Evolutionary conservation across 2,113 vertebrate species (phyloP).

Genomic region (Diadophis punctatus): DNA sequence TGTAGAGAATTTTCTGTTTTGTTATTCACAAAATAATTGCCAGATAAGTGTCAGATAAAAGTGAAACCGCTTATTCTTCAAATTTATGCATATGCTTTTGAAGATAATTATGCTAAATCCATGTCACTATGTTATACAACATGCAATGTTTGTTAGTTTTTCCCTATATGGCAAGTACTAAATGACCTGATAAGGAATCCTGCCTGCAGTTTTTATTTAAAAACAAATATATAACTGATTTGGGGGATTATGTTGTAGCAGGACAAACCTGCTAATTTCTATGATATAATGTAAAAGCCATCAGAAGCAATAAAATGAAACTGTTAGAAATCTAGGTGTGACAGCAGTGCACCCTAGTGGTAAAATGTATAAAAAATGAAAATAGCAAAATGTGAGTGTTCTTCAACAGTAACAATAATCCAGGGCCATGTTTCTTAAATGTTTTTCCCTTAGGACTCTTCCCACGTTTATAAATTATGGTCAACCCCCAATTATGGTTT

Average conservation of each 20-base stretch:
- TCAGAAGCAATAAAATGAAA: rapidly evolving
- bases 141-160: background rate
- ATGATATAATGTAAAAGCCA: background rate
- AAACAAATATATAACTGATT: background rate
- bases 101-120: background rate
- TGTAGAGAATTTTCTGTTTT: background rate
- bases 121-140: background rate
- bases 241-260: background rate
- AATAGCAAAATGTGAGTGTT: background rate
- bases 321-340: background rate
- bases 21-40: background rate
- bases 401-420: background rate
- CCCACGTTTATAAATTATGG: background rate
- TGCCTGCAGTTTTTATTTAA: background rate
- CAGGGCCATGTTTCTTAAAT: background rate
- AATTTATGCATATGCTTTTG: background rate
- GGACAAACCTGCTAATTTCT: background rate
- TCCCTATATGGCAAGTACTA: background rate
- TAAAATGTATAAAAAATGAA: background rate
- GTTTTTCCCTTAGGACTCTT: background rate
- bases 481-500: background rate
- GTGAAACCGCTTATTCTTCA: background rate
- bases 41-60: background rate
- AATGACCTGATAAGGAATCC: background rate
- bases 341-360: constrained; percentile 55